Base-by-base conservation (phyloP, 2,113 vertebrate species). In the Chaetura pelagica region DNA sequence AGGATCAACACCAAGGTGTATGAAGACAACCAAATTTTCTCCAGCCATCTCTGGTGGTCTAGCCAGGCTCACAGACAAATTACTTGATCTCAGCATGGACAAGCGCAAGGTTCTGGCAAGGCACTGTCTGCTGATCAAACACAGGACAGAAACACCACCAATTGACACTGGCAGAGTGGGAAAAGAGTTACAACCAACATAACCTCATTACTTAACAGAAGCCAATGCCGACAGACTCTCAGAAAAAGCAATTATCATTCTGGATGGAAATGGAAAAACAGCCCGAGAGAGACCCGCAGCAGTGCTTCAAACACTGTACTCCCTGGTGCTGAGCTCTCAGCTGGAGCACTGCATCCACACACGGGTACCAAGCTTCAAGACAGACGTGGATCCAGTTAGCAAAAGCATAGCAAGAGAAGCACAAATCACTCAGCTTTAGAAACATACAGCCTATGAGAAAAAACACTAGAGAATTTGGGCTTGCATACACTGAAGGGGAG, bases 241-340 rank as follows among this genome's bases (percentile, higher is more conserved):
- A 42, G 54, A 15, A 64, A 75, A 27, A 51, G 48, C 46, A 32
- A 10, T 16, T 46, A 13, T 14, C 63, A 16, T 0, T 1, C n/a
- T 5, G 73, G 38, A 4, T 3, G n/a, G 86, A 75, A 57, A 4
- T 1, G 32, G 64, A 59, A 32, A 66, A 16, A 5, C 1, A 75
- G 67, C 32, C 72, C 0, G 1, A 48, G 75, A 3, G 0, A 14
- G 12, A 24, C 1, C 19, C 29, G 55, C 35, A 26, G 20, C 0
- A 27, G n/a, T 6, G 59, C 40, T n/a, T 20, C 21, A 26, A 10
- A 42, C 35, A 58, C 89, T 30, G 24, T 4, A 7, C 10, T 15
- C 26, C 6, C 51, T 6, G 18, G 6, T 30, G 15, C 57, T 0
- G 52, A 89, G 75, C 40, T 64, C 44, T 32, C 40, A 12, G 72